Conservation (phyloP, 1,140 invertebrate genomes). For the Eulimnadia texana region DNA sequence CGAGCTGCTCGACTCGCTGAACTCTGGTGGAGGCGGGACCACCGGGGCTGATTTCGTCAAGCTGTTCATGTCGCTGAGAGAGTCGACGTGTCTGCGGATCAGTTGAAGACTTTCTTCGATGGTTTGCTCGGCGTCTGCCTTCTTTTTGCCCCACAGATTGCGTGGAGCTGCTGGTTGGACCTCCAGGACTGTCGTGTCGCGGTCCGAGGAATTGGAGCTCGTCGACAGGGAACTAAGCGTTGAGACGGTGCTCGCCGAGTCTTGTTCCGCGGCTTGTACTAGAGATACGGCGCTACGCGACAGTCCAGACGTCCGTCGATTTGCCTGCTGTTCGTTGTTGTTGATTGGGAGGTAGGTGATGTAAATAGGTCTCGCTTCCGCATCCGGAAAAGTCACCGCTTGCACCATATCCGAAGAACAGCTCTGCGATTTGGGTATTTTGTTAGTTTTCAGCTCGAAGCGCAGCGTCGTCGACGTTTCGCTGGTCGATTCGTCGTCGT, state of each 20-base stretch:
- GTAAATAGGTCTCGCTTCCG: conserved; percentile 22
- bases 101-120: conserved; percentile 31
- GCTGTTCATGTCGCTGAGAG: conserved; percentile 20
- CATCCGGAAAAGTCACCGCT: conserved; percentile 44
- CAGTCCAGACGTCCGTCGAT: conserved; percentile 24
- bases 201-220: neutral
- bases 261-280: conserved; percentile 34
- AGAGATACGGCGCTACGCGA: conserved; percentile 56
- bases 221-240: conserved; percentile 11
- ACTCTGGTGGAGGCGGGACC: conserved; percentile 54
- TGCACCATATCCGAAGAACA: conserved; percentile 5
- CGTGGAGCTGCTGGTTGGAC: neutral
- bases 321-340: conserved; percentile 10
- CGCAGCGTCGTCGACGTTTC: neutral
- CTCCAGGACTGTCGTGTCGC: neutral
- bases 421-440: neutral
- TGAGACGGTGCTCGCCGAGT: conserved; percentile 13
- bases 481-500: conserved; percentile 21
- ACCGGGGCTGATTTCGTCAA: conserved; percentile 35
- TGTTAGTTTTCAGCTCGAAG: neutral
- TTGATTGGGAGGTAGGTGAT: conserved; percentile 26
- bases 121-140: conserved; percentile 24
- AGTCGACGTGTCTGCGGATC: conserved; percentile 31
- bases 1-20: conserved; percentile 33
- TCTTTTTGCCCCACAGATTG: neutral